Evolutionary conservation across 2,797 vertebrate genomes (phyloP).

Genomic region (Enteromius viviparus): DNA sequence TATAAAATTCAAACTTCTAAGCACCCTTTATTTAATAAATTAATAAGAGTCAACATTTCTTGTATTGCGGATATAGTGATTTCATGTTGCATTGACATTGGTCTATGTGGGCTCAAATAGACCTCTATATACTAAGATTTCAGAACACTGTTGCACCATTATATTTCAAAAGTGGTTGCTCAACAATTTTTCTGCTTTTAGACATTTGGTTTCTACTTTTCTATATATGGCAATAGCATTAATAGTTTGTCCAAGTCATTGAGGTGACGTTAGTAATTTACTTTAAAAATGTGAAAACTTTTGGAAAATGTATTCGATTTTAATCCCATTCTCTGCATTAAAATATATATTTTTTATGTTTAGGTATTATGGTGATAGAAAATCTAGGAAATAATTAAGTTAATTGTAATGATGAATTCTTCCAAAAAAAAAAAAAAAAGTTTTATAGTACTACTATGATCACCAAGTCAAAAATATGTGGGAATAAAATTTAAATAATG

Average conservation of each 20-base stretch:
- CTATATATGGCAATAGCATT: background rate
- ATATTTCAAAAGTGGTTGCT: background rate
- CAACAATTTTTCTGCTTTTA: background rate
- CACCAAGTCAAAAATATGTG: no score
- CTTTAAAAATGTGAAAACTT: background rate
- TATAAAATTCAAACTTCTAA: background rate
- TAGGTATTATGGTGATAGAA: no score
- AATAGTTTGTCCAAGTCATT: background rate
- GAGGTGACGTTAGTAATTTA: background rate
- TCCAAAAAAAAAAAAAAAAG: no score
- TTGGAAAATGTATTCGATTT: background rate
- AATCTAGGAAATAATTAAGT: no score
- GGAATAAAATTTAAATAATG: no score
- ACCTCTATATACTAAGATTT: background rate
- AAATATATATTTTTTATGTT: no score
- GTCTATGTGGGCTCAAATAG: background rate
- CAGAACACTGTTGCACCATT: background rate
- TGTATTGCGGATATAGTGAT: background rate
- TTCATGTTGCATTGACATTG: background rate
- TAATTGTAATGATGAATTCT: no score
- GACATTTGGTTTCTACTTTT: background rate
- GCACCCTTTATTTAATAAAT: no score
- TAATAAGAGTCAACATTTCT: background rate
- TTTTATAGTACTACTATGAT: no score
- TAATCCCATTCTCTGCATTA: no score